Evolutionary conservation across 2,888 invertebrate species (phyloP), one percentile per base, ranked within the genome.

Genomic region (Parapristionchus giblindavisi): DNA sequence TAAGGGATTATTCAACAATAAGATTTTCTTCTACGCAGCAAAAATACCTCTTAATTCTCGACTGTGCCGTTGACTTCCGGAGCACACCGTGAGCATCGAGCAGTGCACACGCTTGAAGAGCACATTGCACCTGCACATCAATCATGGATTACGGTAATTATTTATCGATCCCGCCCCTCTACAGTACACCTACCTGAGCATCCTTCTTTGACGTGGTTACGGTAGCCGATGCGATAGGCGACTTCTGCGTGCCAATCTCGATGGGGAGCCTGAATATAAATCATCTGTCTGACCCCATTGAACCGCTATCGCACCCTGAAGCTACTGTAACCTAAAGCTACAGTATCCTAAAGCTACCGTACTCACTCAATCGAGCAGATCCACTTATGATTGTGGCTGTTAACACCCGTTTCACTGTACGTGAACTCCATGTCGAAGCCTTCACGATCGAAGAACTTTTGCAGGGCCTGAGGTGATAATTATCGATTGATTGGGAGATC

Each of bases 371-470:
- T 90, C 83, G 92, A 92, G 89, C 97, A 97, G 0, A 93, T 90
- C 81, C 88, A 88, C 83, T 89, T 95, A 87, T 94, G 94, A 0
- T 94, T 95, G 29, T 92, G 91, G 0, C 94, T 93, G 82, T 93
- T 61, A n/a, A 51, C 92, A 85, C 97, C 96, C 80, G 93, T 92
- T 54, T 94, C 93, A 60, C 92, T 92, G 48, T 95, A 90, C 77
- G 94, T 93, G 48, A 96, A 90, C 77, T 95, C 94, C 88, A 85
- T 77, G 29, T 87, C 84, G 75, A 83, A 78, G 92, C 96, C 91
- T 89, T 98, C 97, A 75, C 97, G 91, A 88, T 98, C 98, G 89
- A 94, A 97, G 91, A 94, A 98, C 0, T 95, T 94, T 66, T 94
- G 91, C 24, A 99, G 89, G 0, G 96, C 94, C 48, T 77, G 74